Evolutionary conservation across 1,140 invertebrate species (phyloP).

Genomic region (Bombus impatiens): DNA sequence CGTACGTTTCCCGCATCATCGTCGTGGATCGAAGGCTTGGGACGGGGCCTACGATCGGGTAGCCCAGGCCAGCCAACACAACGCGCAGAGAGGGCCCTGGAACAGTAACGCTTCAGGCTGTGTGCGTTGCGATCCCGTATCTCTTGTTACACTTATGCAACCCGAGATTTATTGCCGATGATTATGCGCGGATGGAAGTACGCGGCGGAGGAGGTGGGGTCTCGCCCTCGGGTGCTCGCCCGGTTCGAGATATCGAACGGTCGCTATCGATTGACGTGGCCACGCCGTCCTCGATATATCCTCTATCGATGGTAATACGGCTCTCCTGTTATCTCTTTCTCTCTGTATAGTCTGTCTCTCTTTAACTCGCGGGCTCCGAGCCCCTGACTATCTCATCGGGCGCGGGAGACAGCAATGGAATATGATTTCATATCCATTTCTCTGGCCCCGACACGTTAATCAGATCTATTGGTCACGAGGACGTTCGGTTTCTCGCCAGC

Average conservation of each 20-base stretch:
- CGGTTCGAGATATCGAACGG: slow-evolving; percentile 69
- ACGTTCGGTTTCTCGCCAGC: slow-evolving; percentile 21
- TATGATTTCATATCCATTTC: slow-evolving; percentile 59
- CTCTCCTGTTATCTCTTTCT: neutral
- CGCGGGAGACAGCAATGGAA: slow-evolving; percentile 38
- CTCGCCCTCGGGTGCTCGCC: slow-evolving; percentile 62
- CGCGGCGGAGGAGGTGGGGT: slow-evolving; percentile 66
- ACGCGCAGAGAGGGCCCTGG: slow-evolving; percentile 9
- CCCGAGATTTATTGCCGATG: slow-evolving; percentile 81
- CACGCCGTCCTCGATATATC: slow-evolving; percentile 59
- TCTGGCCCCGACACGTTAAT: slow-evolving; percentile 44
- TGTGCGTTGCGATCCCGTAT: slow-evolving; percentile 82
- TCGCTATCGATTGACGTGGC: slow-evolving; percentile 75
- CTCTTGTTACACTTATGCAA: slow-evolving; percentile 83
- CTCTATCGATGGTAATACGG: slow-evolving; percentile 56
- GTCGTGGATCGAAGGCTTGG: slow-evolving; percentile 49
- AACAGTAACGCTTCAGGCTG: slow-evolving; percentile 75
- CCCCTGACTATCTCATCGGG: neutral
- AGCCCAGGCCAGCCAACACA: slow-evolving; percentile 7
- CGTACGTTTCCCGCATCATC: slow-evolving; percentile 45
- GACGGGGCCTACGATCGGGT: slow-evolving; percentile 38
- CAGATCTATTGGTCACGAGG: slow-evolving; percentile 52
- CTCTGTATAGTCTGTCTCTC: neutral
- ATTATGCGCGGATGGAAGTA: slow-evolving; percentile 76
- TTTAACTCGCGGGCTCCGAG: neutral